Evolutionary conservation across 1,140 invertebrate genomes (phyloP).

Genomic region (Chionoecetes opilio): DNA sequence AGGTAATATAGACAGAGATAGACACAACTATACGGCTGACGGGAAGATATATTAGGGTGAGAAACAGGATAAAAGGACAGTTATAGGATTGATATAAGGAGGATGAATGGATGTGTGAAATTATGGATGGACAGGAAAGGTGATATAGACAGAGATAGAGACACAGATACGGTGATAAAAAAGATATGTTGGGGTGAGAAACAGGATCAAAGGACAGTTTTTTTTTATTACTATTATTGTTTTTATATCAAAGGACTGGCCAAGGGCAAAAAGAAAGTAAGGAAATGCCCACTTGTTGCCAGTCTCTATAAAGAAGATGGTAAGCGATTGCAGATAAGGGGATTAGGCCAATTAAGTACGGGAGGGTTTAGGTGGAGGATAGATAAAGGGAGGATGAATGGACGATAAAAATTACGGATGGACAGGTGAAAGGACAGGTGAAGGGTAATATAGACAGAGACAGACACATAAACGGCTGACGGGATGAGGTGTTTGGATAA

Average conservation of each 20-base stretch:
- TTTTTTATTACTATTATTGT: too few species aligned
- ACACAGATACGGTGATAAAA: neutral
- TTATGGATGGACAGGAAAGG: neutral
- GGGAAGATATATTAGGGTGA: neutral
- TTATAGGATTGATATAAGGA: neutral
- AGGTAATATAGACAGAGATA: slow-evolving; percentile 87
- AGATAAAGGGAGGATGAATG: neutral
- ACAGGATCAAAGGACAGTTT: neutral
- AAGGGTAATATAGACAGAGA: slow-evolving; percentile 87
- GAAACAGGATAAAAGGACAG: neutral
- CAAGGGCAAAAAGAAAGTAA: too few species aligned
- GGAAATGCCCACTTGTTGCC: too few species aligned
- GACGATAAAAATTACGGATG: neutral
- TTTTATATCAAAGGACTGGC: too few species aligned
- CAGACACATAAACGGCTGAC: slow-evolving; percentile 91
- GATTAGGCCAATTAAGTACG: neutral
- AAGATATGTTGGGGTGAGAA: neutral
- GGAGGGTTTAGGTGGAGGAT: neutral
- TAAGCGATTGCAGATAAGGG: neutral
- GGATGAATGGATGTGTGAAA: neutral
- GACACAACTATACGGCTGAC: slow-evolving; percentile 91
- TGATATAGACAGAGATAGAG: neutral
- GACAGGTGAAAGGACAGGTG: neutral
- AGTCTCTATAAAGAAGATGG: too few species aligned
- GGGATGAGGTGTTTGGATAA: neutral